phyloP scores from a whole-genome alignment of 2,797 vertebrate genomes.

The Carcharodon carcharias region DNA sequence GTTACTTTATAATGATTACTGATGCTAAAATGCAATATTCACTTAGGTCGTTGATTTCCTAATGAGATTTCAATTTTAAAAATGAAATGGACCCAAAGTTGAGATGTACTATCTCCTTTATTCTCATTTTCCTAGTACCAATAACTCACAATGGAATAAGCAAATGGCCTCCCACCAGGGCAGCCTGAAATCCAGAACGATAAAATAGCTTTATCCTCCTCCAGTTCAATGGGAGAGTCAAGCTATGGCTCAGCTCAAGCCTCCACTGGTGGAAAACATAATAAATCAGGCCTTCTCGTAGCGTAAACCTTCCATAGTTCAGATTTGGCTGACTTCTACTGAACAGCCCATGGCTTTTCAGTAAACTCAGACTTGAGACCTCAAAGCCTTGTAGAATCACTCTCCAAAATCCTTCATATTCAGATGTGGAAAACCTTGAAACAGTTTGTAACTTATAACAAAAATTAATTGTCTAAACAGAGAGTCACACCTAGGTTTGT shows the following conservation, averaged over 20 bases:
- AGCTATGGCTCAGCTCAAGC: background rate
- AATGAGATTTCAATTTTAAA: background rate
- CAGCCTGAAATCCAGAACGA: background rate
- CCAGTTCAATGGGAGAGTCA: background rate
- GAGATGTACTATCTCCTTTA: background rate
- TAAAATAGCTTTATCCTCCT: background rate
- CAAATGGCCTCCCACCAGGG: background rate
- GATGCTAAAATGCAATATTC: background rate
- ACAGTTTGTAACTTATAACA: background rate
- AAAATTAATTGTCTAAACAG: background rate
- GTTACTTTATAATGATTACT: background rate
- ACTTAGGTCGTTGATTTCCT: background rate
- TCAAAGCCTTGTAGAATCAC: background rate
- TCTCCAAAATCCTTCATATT: background rate
- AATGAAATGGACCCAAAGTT: background rate
- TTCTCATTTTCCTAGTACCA: background rate
- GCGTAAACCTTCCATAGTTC: background rate
- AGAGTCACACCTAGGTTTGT: background rate
- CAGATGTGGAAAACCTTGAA: background rate
- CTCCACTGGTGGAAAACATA: too few relatives aligned
- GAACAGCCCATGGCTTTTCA: background rate
- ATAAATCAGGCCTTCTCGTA: background rate
- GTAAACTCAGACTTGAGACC: background rate
- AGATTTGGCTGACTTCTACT: background rate
- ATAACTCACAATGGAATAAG: background rate